phyloP scores from a whole-genome alignment of 2,797 vertebrate species.

The Falco berigora region DNA sequence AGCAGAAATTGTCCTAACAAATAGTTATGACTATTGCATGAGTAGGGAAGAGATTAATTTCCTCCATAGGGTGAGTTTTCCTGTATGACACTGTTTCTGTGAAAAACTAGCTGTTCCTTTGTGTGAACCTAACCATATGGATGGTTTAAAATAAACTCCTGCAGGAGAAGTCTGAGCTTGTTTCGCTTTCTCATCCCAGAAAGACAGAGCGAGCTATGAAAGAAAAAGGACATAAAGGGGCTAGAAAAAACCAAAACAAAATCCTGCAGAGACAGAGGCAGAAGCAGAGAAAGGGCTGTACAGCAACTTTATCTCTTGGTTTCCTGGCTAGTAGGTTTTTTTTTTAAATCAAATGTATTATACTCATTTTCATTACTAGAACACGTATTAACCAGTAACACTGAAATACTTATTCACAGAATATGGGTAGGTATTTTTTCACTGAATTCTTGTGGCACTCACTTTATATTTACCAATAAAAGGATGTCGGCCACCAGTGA shows the following conservation, averaged over 20 bases:
- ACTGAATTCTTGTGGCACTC: slow-evolving; percentile 20
- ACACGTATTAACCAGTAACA: neutral
- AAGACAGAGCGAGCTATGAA: neutral
- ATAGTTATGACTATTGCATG: neutral
- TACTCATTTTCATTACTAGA: neutral
- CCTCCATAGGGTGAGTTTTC: neutral
- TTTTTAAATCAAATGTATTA: neutral
- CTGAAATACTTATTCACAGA: neutral
- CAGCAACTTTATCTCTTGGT: neutral
- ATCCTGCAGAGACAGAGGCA: neutral
- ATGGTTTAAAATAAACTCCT: neutral
- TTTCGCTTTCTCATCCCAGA: neutral
- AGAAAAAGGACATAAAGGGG: neutral
- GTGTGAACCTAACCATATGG: neutral
- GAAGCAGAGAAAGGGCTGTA: neutral
- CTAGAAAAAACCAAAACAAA: neutral
- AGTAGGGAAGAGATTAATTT: neutral
- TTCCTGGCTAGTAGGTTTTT: neutral
- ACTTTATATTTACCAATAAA: slow-evolving; percentile 86
- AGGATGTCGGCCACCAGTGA: slow-evolving; percentile 84
- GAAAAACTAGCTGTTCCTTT: neutral
- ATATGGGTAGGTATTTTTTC: neutral
- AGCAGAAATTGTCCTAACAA: neutral
- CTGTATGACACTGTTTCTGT: neutral
- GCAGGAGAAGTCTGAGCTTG: neutral